A percentile compares a stretch with the other conserved stretches of the same genome.
phyloP scores from a whole-genome alignment of 2,797 vertebrate species.

The Xerus rutilus region DNA sequence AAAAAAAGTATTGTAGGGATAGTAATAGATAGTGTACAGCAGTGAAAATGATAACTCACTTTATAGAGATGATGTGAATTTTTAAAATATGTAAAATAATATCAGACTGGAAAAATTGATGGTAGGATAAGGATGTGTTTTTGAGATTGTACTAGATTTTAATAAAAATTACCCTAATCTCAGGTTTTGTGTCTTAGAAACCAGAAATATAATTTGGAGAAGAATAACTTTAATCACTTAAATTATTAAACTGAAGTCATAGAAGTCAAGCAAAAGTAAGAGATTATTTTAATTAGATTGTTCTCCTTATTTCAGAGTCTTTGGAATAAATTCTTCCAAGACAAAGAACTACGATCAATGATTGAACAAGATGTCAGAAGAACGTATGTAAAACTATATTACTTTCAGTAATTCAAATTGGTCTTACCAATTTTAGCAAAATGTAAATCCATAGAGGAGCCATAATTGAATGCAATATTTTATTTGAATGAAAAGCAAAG shows the following conservation, averaged over 20 bases:
- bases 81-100: neutral
- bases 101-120: neutral
- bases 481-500: constrained; percentile 11
- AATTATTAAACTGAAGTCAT: constrained; percentile 62
- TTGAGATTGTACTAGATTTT: constrained; percentile 52
- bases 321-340: constrained; percentile 99
- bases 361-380: constrained; percentile 98
- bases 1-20: too few relatives aligned
- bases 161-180: constrained; percentile 43
- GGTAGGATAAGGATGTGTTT: neutral
- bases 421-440: constrained; percentile 18
- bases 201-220: constrained; percentile 48
- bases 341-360: constrained; percentile 98
- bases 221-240: constrained; percentile 57
- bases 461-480: neutral
- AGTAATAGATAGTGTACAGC: neutral
- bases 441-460: constrained; percentile 58
- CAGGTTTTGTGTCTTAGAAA: neutral
- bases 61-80: neutral
- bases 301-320: constrained; percentile 92
- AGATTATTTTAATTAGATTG: constrained; percentile 55
- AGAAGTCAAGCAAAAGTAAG: constrained; percentile 42
- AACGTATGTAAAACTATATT: constrained; percentile 92
- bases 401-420: constrained; percentile 4
- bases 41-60: neutral